Base-by-base conservation (phyloP, 2,888 invertebrate species). In the Trissonchulus sp. region DNA sequence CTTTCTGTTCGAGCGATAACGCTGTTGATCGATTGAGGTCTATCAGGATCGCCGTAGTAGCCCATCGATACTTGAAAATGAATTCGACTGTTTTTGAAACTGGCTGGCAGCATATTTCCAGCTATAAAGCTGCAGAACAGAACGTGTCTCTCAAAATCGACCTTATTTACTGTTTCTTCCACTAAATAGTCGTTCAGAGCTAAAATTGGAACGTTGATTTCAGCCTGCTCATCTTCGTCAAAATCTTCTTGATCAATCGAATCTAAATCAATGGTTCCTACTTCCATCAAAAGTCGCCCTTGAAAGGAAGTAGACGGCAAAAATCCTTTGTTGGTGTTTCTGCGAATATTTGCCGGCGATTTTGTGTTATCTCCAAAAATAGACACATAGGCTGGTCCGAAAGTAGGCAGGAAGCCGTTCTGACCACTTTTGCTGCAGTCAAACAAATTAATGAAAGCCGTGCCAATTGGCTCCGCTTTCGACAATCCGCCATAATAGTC, bases 361-460 rank as follows among this genome's bases (percentile, higher is more conserved):
- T 8, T 15, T 8, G 8, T 48, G 48, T 15, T 23, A 48, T 48
- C 48, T 15, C 71, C 71, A n/a, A 33, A 69, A 8, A 69, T 30
- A 15, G 71, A 8, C 8, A 69, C 71, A 69, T 8, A 69, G 37
- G 36, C 34, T 2, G 71, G 71, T n/a, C 71, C 71, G 8, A 69
- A n/a, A 15, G 15, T 36, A 2, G 71, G 71, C 34, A 69, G 71
- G n/a, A 69, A 69, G 3, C 71, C 71, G 15, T 3, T 36, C 2
- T 31, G 35, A 23, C 71, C 71, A 3, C 33, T n/a, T 35, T 35
- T 34, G n/a, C 35, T 69, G 37, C 23, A 23, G 15, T 30, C 71
- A 31, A 3, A 18, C 71, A 69, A 35, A 34, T 34, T 34, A 31
- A 69, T 36, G 3, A n/a, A n/a, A n/a, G 8, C 34, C n/a, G 71